A percentile compares a stretch with the other conserved stretches of the same genome.
These are phyloP conservation scores for Pogonus chalceus DNA, from an alignment of 1,140 invertebrate genomes.

Conservation along the genomic window DNA sequence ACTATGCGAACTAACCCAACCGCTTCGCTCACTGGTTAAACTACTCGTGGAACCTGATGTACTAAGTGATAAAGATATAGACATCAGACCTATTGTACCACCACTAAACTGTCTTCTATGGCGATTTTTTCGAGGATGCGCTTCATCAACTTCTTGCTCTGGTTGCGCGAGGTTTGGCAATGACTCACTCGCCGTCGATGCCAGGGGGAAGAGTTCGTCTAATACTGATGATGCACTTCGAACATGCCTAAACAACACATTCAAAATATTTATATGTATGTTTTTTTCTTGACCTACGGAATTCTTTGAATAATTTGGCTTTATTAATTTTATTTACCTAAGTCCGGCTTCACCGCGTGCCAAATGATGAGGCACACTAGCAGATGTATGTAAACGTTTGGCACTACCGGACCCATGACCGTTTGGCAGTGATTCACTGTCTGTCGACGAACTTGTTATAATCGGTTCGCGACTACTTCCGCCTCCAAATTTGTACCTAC, in stretches of 20 bases:
- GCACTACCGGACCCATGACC: constrained; percentile 18
- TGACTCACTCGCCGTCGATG: constrained; percentile 41
- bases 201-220: constrained; percentile 32
- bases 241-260: constrained; percentile 49
- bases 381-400: constrained; percentile 43
- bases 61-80: constrained; percentile 9
- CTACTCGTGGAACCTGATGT: constrained; percentile 53
- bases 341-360: constrained; percentile 25
- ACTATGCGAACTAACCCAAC: constrained; percentile 61
- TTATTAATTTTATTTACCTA: constrained; percentile 20
- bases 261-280: too few relatives aligned
- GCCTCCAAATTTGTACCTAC: constrained; percentile 38
- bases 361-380: constrained; percentile 48
- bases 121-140: constrained; percentile 15
- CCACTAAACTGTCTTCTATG: too few relatives aligned
- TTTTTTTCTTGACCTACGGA: constrained; percentile 36
- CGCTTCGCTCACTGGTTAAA: constrained; percentile 60
- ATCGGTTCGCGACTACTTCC: constrained; percentile 41
- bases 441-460: constrained; percentile 40
- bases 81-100: too few relatives aligned
- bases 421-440: constrained; percentile 39
- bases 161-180: constrained; percentile 51
- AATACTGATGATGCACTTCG: constrained; percentile 48
- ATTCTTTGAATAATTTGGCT: constrained; percentile 27
- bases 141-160: constrained; percentile 27